Evolutionary conservation across 2,888 invertebrate genomes (phyloP), one percentile per base, ranked within the genome.

Genomic region (Micropterix aruncella): DNA sequence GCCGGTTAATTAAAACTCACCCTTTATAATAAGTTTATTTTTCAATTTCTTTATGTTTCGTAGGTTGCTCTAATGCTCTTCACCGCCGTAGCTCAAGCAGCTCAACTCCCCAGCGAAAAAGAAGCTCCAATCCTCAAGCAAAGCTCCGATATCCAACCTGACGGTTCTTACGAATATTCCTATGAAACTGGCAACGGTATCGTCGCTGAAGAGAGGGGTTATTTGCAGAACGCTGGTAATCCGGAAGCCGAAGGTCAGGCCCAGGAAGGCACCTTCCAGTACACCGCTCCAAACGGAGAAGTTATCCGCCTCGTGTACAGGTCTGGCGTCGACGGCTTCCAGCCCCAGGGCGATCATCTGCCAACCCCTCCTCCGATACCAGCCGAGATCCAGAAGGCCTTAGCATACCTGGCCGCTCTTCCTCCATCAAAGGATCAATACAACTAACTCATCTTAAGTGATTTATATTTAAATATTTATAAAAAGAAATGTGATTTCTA

Each of bases 251-350:
- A 70, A 19, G 66, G 69, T 2, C 47, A 66, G 3, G 66, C 75
- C 48, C 79, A 77, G 1, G 68, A 77, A 54, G 81, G 81, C 16
- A 74, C 73, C 56, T 79, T 64, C 62, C 69, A 73, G 39, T 82
- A 80, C 60, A 73, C 74, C 2, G 70, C 74, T 39, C 79, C 80
- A 0, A 79, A 81, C 14, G 80, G 80, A 19, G 59, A 64, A 46
- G 63, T 61, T 47, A 75, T 79, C 52, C 70, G 74, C 52, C 55
- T 82, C 46, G 63, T 68, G 1, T 83, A 83, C 62, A 61, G 75
- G 37, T 81, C 83, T 43, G 76, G 83, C 55, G 82, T 83, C 57
- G 80, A 81, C 51, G 82, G 82, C 42, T 81, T 70, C 67, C 77
- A 78, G 57, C 78, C 80, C 5, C 70, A 66, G 53, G 75, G 76